These are phyloP conservation scores for Myiotriccus ornatus DNA, from an alignment of 2,797 vertebrate genomes.

Conservation along the genomic window DNA sequence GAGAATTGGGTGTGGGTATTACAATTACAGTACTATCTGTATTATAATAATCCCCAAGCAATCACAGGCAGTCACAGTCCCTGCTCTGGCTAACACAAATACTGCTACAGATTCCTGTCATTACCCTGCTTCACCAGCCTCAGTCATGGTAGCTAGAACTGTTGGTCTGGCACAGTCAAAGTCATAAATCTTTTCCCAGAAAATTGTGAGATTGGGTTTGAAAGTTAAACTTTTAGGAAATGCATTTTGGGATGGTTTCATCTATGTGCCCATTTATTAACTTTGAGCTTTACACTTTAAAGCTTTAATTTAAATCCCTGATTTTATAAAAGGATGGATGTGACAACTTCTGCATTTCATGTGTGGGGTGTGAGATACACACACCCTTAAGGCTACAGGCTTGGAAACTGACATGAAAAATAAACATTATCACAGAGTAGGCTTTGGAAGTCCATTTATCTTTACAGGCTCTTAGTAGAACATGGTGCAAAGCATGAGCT, in stretches of 20 bases:
- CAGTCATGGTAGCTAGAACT: not conserved
- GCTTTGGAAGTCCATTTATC: not conserved
- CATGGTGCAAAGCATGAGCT: not conserved
- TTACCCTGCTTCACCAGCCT: accelerated
- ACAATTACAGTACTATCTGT: not conserved
- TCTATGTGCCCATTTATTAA: not conserved
- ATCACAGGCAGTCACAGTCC: not conserved
- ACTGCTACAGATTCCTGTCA: not conserved
- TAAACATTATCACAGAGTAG: not conserved
- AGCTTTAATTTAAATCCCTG: not conserved
- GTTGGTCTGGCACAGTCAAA: not conserved
- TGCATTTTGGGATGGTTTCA: not conserved
- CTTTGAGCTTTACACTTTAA: not conserved
- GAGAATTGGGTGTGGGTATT: not conserved
- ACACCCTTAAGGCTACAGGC: not conserved
- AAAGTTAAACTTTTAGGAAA: not conserved
- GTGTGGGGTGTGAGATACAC: not conserved
- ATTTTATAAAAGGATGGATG: not conserved
- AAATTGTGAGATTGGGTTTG: not conserved
- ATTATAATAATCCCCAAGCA: not conserved
- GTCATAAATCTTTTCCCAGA: not conserved
- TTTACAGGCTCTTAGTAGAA: slow-evolving; percentile 15
- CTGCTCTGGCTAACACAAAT: not conserved
- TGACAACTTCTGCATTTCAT: not conserved
- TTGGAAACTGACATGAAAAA: not conserved